Percentiles rank a stretch among this genome's conserved stretches.
Conservation (phyloP, 2,888 invertebrate genomes). For the Patella pellucida region DNA sequence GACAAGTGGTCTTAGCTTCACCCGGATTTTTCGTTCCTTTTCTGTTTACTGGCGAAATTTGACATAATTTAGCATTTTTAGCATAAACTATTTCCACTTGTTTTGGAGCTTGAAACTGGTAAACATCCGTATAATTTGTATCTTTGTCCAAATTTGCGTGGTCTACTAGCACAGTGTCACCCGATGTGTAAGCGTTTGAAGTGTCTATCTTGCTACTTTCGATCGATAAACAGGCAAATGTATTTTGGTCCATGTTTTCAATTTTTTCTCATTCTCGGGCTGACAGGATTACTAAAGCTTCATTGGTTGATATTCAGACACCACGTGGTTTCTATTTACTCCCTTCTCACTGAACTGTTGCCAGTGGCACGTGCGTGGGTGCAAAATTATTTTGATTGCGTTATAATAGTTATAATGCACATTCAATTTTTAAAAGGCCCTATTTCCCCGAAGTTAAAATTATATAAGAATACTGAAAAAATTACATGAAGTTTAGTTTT, state of each 20-base stretch:
- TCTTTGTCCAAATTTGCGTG: neutral
- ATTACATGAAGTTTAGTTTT: too few relatives aligned
- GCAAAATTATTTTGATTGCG: too few relatives aligned
- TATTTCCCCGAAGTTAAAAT: too few relatives aligned
- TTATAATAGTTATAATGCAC: too few relatives aligned
- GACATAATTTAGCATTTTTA: slow-evolving; percentile 11
- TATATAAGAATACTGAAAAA: too few relatives aligned
- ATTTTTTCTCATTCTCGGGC: slow-evolving; percentile 15
- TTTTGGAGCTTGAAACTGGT: slow-evolving; percentile 8
- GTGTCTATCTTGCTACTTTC: neutral
- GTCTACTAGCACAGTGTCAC: neutral
- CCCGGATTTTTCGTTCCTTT: neutral
- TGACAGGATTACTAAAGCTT: neutral
- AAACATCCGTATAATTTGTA: slow-evolving; percentile 3
- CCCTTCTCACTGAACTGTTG: neutral
- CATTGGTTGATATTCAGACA: slow-evolving; percentile 17
- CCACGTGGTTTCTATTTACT: slow-evolving; percentile 11
- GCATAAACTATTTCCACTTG: neutral
- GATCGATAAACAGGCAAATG: slow-evolving; percentile 9
- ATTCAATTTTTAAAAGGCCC: too few relatives aligned
- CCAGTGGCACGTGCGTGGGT: neutral
- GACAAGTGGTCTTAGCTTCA: neutral
- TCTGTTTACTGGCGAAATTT: neutral
- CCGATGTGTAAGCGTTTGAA: neutral
- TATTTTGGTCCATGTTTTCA: slow-evolving; percentile 22